These are phyloP conservation scores for Sphinx pinastri DNA, from an alignment of 2,888 invertebrate species.

Conservation along the genomic window DNA sequence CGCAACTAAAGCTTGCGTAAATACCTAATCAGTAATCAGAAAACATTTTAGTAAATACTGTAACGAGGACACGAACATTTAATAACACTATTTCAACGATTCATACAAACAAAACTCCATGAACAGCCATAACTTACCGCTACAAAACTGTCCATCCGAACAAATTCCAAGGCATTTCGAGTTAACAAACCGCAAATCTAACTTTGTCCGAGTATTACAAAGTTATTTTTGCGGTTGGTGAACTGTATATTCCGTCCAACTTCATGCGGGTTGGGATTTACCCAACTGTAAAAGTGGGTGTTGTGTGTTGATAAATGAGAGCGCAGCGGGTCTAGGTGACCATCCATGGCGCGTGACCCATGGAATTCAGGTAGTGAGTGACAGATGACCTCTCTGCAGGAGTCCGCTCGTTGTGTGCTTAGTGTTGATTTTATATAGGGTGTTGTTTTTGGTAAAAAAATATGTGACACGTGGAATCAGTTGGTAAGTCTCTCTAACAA, in stretches of 20 bases:
- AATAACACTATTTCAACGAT: not conserved
- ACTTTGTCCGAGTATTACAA: constrained; percentile 31
- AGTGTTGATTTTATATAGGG: constrained; percentile 42
- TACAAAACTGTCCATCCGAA: not conserved
- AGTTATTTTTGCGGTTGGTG: not conserved
- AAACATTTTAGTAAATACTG: too few species aligned
- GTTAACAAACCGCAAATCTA: constrained; percentile 5
- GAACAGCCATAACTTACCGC: not conserved
- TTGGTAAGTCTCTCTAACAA: too few species aligned
- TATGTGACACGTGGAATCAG: too few species aligned
- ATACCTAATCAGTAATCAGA: too few species aligned
- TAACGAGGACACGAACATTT: too few species aligned
- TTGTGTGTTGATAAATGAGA: constrained; percentile 68
- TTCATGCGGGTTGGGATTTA: constrained; percentile 18
- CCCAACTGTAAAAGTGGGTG: constrained; percentile 12
- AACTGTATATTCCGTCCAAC: not conserved
- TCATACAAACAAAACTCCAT: constrained; percentile 1
- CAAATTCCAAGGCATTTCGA: not conserved
- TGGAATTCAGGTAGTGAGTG: constrained; percentile 69
- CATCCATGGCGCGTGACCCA: constrained; percentile 62
- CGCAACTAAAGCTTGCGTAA: too few species aligned
- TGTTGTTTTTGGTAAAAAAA: not conserved
- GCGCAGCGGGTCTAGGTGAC: constrained; percentile 69
- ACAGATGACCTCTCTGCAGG: constrained; percentile 63
- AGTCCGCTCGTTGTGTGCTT: constrained; percentile 48